Base-by-base conservation (phyloP, 2,113 vertebrate genomes). In the Vulpes ferrilata region DNA sequence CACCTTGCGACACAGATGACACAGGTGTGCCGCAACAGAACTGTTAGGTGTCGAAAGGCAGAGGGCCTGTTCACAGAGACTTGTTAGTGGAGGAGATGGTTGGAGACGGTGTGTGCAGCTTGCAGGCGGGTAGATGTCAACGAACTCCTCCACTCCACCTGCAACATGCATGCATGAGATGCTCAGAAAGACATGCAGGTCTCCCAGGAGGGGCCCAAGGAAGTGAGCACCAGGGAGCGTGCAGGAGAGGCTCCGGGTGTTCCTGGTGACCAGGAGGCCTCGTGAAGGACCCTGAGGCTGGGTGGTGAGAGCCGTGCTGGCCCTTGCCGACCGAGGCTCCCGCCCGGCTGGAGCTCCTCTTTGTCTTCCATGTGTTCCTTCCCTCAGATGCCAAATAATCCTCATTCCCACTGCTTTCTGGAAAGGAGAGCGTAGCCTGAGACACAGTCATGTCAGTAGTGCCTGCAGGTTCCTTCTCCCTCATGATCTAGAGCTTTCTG, bases 221-320 rank as follows among this genome's bases (percentile, higher is more conserved):
- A 48, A 4, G 32, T 8, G 1, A 8, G 80, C 0, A 15, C 16
- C 4, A 11, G 35, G 17, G n/a, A 0, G 2, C 6, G 62, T n/a
- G 13, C 55, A 43, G 3, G 2, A 1, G 59, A 12, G 13, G 22
- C 43, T 10, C 22, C 30, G 55, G 1, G 12, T 0, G 0, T 12
- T 4, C 55, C 30, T 0, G 3, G 11, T 2, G 11, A 15, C 1
- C 13, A 2, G 3, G 17, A 79, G 38, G 16, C 20, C 0, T 3
- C 16, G 5, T 3, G 38, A 7, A 0, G 0, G 9, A 17, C 19
- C 7, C 43, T 0, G 6, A 48, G 65, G n/a, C 51, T 0, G 0
- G 12, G 3, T 0, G 0, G 9, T 0, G 0, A 11, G 51, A 65
- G 27, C 3, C 11, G 2, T 11, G 0, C 0, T 19, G 2, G 0